Evolutionary conservation across 2,113 vertebrate species (phyloP).

Genomic region (Colaptes auratus): DNA sequence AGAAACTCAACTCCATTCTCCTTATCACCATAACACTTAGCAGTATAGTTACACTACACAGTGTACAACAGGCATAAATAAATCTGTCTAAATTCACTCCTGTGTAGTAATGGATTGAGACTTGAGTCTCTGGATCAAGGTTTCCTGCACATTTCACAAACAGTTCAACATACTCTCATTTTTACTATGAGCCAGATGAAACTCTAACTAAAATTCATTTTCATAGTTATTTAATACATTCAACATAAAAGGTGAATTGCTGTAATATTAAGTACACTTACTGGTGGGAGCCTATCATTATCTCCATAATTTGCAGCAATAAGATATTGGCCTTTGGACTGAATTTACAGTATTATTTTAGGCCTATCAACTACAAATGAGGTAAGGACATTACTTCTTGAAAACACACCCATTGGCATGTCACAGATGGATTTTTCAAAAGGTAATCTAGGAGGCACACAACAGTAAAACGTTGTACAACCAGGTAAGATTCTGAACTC

Average conservation of each 20-base stretch:
- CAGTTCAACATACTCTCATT: accelerated
- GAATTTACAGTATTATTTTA: background rate
- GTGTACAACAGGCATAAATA: accelerated
- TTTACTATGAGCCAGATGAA: background rate
- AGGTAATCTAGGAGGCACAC: background rate
- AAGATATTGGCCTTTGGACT: background rate
- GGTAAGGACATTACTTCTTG: background rate
- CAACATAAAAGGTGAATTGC: background rate
- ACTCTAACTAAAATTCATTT: background rate
- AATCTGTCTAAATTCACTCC: background rate
- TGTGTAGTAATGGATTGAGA: background rate
- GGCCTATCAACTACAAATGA: background rate
- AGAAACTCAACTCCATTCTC: background rate
- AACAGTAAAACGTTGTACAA: background rate
- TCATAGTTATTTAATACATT: background rate
- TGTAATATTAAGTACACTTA: background rate
- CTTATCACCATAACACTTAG: accelerated
- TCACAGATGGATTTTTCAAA: background rate
- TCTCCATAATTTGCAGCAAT: background rate
- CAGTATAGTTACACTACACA: background rate
- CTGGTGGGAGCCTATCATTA: background rate
- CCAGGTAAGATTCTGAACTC: background rate
- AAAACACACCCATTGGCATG: background rate
- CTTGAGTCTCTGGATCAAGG: background rate
- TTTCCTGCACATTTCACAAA: background rate